A percentile compares a stretch with the other conserved stretches of the same genome.
phyloP scores from a whole-genome alignment of 2,797 vertebrate species.

The Avahi laniger region DNA sequence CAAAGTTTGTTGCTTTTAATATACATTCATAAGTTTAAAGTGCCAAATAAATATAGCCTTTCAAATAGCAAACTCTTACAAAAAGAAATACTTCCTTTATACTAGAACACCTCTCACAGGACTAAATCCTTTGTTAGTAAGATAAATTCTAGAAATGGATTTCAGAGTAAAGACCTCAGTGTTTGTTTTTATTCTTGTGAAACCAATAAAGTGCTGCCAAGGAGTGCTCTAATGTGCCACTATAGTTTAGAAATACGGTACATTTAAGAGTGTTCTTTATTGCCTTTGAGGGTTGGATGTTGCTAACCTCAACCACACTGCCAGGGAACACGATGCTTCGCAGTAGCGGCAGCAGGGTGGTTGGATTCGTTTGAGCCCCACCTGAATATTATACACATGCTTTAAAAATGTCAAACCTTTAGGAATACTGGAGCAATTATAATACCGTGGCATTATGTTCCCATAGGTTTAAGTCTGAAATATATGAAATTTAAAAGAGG shows the following conservation, averaged over 20 bases:
- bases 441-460: background rate
- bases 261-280: slow-evolving; percentile 20
- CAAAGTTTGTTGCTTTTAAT: background rate
- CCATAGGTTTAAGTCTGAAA: background rate
- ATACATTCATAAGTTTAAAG: slow-evolving; percentile 16
- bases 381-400: background rate
- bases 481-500: background rate
- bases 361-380: background rate
- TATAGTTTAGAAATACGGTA: background rate
- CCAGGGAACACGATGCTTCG: background rate
- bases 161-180: slow-evolving; percentile 18
- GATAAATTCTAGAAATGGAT: slow-evolving; percentile 39
- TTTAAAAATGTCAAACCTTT: background rate
- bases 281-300: background rate
- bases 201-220: slow-evolving; percentile 38
- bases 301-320: background rate
- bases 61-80: background rate
- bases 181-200: slow-evolving; percentile 50
- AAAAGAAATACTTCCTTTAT: slow-evolving; percentile 20
- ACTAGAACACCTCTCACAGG: slow-evolving; percentile 46
- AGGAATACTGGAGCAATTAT: background rate
- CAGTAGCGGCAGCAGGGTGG: background rate
- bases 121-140: slow-evolving; percentile 43
- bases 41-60: slow-evolving; percentile 15
- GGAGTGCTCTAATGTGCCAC: background rate